Base-by-base conservation (phyloP, 2,113 vertebrate genomes). In the Perca schrenkii region DNA sequence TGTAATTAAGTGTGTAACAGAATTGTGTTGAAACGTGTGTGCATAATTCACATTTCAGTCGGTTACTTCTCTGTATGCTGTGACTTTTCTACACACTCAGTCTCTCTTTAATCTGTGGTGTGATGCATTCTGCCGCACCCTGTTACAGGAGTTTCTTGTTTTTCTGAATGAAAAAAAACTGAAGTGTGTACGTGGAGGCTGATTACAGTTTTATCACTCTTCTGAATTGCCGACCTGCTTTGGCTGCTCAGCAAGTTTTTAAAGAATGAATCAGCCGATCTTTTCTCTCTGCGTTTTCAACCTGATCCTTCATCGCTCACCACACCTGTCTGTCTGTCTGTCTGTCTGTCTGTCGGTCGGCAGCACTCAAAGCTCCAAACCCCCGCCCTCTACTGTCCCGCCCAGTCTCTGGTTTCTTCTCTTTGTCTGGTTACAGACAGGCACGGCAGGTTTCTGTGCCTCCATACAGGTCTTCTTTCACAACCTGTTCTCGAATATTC, bases 311-410 rank as follows among this genome's bases (percentile, higher is more conserved):
- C 28, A 1, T 25, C 50, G 8, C 50, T 43, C n/a, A 7, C 56
- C 74, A 49, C 71, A 77, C 86, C 88, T 74, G 75, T 74, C 81
- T 68, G 54, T 13, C 63, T 61, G 25, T 25, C 25, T 25, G 25
- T n/a, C n/a, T n/a, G 31, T 1, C 31, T 31, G 31, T 25, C 25
- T 25, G 25, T 68, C 64, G 43, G 46, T 5, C 58, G 1, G 28
- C 74, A 3, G 16, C 81, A 80, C 83, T 74, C 76, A 79, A 53
- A n/a, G 36, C 85, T 22, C 87, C 85, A 16, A 10, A 10, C 40
- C 40, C 40, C 40, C 8, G 8, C 84, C 85, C 57, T 52, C 8
- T 5, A 0, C 52, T 6, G 1, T 70, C 56, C 58, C 57, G 1
- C 36, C 56, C 34, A 46, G 64, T 0, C 11, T 36, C 21, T 47